phyloP scores from a whole-genome alignment of 1,140 invertebrate genomes.

The Drosophila parabipectinata region DNA sequence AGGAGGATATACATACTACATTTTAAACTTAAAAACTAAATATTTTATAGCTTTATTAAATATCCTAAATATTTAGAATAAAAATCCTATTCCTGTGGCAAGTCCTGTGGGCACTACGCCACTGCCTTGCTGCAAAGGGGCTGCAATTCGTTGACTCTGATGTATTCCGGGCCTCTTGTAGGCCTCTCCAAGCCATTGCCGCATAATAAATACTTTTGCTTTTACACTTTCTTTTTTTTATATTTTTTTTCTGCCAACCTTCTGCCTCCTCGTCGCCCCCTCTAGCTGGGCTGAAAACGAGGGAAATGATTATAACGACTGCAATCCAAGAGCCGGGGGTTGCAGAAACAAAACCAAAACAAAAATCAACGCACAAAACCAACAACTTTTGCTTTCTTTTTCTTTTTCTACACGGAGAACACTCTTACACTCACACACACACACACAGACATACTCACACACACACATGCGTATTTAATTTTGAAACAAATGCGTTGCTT shows the following conservation, averaged over 20 bases:
- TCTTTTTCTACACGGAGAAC: slow-evolving; percentile 32
- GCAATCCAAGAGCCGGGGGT: neutral
- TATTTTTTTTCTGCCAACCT: neutral
- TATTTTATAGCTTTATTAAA: too few relatives aligned
- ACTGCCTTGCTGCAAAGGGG: slow-evolving; percentile 7
- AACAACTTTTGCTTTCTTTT: slow-evolving; percentile 77
- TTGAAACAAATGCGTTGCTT: slow-evolving; percentile 67
- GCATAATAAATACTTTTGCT: slow-evolving; percentile 78
- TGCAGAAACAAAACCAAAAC: slow-evolving; percentile 55
- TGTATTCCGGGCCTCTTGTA: slow-evolving; percentile 41
- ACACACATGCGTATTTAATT: slow-evolving; percentile 63
- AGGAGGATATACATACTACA: too few relatives aligned
- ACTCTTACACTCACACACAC: slow-evolving; percentile 9
- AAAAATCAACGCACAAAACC: slow-evolving; percentile 59
- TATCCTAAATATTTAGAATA: too few relatives aligned
- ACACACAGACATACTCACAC: neutral
- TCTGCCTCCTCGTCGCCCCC: neutral
- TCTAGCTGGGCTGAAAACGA: neutral
- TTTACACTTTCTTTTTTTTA: slow-evolving; percentile 76
- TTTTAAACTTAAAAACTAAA: too few relatives aligned
- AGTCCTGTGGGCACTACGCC: neutral
- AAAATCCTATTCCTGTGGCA: too few relatives aligned
- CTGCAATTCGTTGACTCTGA: slow-evolving; percentile 57
- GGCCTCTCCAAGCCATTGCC: slow-evolving; percentile 60
- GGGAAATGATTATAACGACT: slow-evolving; percentile 65